These are phyloP conservation scores for Sorex maritimensis DNA, from an alignment of 2,797 vertebrate genomes.

Conservation along the genomic window DNA sequence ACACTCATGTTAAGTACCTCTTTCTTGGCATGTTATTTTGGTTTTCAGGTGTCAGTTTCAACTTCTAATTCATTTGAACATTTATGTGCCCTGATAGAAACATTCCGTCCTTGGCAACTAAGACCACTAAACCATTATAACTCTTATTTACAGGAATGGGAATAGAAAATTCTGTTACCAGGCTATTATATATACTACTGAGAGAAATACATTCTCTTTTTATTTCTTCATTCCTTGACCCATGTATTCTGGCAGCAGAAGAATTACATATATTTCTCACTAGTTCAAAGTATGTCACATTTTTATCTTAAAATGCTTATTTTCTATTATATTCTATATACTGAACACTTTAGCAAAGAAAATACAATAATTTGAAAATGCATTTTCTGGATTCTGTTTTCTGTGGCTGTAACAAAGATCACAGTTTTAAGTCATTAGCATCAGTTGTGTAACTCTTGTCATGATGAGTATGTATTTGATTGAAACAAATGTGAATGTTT, in stretches of 20 bases:
- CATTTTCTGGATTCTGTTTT: too few species aligned
- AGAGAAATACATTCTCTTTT: not conserved
- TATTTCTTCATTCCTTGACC: not conserved
- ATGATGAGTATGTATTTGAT: too few species aligned
- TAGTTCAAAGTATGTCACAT: not conserved
- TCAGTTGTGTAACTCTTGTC: too few species aligned
- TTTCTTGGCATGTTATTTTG: constrained; percentile 28
- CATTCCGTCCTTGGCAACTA: not conserved
- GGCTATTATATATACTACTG: constrained; percentile 7
- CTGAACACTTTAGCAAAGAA: too few species aligned
- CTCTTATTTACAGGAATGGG: not conserved
- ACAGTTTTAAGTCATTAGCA: too few species aligned
- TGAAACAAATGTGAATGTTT: too few species aligned
- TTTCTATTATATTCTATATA: too few species aligned
- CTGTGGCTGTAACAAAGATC: too few species aligned
- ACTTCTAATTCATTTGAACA: not conserved
- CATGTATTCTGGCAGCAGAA: not conserved
- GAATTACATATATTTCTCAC: not conserved
- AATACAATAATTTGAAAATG: too few species aligned
- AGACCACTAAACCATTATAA: not conserved
- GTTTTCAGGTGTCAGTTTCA: not conserved
- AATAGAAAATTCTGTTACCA: not conserved
- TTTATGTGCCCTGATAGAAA: not conserved
- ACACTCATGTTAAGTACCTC: not conserved
- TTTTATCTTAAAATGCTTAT: too few species aligned